Conservation (phyloP, 37 sponge, comb jelly and placozoan species). For the Tethya wilhelma region DNA sequence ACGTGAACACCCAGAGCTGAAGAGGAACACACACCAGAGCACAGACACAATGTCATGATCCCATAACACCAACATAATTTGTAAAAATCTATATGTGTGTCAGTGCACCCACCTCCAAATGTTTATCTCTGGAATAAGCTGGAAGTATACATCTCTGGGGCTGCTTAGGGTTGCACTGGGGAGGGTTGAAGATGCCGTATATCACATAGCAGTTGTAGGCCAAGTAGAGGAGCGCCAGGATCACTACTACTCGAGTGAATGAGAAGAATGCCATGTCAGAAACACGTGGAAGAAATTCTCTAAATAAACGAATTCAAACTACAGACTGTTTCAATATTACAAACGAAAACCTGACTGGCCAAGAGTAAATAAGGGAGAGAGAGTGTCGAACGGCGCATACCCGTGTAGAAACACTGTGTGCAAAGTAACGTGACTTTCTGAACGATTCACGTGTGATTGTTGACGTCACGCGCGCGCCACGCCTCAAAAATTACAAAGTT, state of each 20-base stretch:
- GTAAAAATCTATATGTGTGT: too few relatives aligned
- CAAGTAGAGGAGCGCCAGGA: conserved; percentile 20
- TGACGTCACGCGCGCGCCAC: too few relatives aligned
- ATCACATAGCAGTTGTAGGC: conserved; percentile 45
- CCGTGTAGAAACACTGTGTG: too few relatives aligned
- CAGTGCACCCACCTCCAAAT: conserved; percentile 27
- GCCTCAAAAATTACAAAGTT: too few relatives aligned
- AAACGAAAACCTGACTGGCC: too few relatives aligned
- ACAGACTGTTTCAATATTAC: too few relatives aligned
- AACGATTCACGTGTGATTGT: too few relatives aligned
- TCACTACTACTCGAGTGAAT: conserved; percentile 30
- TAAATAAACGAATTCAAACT: neutral
- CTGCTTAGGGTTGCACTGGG: conserved; percentile 23
- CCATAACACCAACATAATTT: neutral
- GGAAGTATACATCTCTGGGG: conserved; percentile 41
- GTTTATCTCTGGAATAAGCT: conserved; percentile 7
- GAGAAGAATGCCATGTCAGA: neutral
- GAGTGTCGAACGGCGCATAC: too few relatives aligned
- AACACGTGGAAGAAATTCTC: neutral
- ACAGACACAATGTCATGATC: neutral
- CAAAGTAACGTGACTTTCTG: too few relatives aligned
- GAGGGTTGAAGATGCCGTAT: conserved; percentile 53
- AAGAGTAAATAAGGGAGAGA: too few relatives aligned
- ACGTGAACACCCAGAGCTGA: conserved; percentile 49
- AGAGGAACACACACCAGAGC: conserved; percentile 4